Evolutionary conservation across 2,113 vertebrate genomes (phyloP).

Genomic region (Psittacara wagleri): DNA sequence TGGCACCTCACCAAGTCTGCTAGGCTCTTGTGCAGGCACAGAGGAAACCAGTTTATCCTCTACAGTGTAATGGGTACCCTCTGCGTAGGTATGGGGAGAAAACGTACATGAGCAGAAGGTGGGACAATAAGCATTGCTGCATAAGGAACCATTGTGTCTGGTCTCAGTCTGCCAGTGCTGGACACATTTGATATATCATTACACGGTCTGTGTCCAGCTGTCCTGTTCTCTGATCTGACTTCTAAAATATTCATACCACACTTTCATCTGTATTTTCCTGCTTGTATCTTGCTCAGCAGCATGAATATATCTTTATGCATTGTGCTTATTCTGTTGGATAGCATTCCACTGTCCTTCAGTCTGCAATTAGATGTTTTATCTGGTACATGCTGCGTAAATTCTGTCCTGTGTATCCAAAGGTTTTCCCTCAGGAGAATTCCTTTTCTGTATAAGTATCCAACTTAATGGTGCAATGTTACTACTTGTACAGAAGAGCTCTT

Average conservation of each 20-base stretch:
- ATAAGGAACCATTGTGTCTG: background rate
- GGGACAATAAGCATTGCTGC: background rate
- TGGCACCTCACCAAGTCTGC: background rate
- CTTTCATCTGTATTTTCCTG: background rate
- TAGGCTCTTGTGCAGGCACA: background rate
- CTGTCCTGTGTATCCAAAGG: background rate
- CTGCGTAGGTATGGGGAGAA: background rate
- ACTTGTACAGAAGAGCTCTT: background rate
- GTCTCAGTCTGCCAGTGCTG: background rate
- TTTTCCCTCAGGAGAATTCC: background rate
- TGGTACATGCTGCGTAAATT: background rate
- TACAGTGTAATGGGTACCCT: background rate
- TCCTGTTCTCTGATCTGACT: background rate
- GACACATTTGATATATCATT: background rate
- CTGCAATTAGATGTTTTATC: constrained; percentile 3
- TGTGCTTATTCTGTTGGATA: background rate
- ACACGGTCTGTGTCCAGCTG: background rate
- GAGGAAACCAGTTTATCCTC: background rate
- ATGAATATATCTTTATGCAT: background rate
- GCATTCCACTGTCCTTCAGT: background rate
- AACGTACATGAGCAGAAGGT: background rate
- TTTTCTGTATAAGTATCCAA: background rate
- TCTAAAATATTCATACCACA: accelerated
- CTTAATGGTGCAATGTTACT: background rate
- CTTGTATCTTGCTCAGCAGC: background rate